Percentiles rank a stretch among this genome's conserved stretches.
phyloP scores from a whole-genome alignment of 2,888 invertebrate species.

The Empis livida region DNA sequence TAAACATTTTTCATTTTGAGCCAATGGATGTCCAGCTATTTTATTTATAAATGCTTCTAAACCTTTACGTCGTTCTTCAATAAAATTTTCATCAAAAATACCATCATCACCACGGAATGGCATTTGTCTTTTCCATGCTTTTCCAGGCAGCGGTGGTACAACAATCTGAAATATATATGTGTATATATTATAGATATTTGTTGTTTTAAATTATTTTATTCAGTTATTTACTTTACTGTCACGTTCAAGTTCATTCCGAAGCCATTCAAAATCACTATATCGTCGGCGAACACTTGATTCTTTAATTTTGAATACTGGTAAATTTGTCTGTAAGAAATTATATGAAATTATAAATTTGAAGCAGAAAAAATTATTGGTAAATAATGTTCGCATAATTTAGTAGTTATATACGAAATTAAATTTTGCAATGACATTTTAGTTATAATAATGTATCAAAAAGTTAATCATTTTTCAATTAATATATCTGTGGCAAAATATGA shows the following conservation, averaged over 20 bases:
- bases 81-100: slow-evolving; percentile 98
- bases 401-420: too few species aligned
- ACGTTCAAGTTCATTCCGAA: slow-evolving; percentile 94
- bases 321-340: slow-evolving; percentile 72
- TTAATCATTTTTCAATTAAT: too few species aligned
- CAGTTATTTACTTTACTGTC: slow-evolving; percentile 87
- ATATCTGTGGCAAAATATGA: too few species aligned
- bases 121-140: slow-evolving; percentile 96
- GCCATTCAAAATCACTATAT: slow-evolving; percentile 99
- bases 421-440: too few species aligned
- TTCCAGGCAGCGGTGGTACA: slow-evolving; percentile 94
- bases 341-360: too few species aligned
- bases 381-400: too few species aligned
- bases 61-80: slow-evolving; percentile 95
- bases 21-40: slow-evolving; percentile 96
- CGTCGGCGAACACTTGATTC: slow-evolving; percentile 93
- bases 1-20: slow-evolving; percentile 96
- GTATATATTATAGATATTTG: neutral
- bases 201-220: neutral
- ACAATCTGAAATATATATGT: slow-evolving; percentile 60
- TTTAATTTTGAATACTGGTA: slow-evolving; percentile 98
- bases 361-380: too few species aligned
- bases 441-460: too few species aligned
- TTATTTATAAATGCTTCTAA: slow-evolving; percentile 98
- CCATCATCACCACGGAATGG: slow-evolving; percentile 98